Percentiles rank a stretch among this genome's conserved stretches.
Evolutionary conservation across 1,140 invertebrate genomes (phyloP).

Genomic region (Halictus rubicundus): DNA sequence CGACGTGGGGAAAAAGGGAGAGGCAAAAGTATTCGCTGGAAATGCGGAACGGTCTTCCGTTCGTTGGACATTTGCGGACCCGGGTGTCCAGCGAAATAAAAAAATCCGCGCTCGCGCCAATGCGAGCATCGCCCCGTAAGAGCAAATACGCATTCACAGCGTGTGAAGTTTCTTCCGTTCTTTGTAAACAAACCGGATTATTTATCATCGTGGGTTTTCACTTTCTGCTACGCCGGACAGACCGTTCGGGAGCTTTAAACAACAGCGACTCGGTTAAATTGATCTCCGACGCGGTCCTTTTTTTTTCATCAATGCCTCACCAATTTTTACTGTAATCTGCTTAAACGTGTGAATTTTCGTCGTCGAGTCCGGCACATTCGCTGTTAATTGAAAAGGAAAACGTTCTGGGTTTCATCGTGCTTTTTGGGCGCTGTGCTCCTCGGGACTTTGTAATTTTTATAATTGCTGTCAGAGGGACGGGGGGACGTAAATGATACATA

Average conservation of each 20-base stretch:
- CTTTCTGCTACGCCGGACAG: not conserved
- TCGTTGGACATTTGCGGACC: slow-evolving; percentile 25
- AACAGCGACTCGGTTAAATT: too few species aligned
- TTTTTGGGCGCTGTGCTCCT: too few species aligned
- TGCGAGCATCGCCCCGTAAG: not conserved
- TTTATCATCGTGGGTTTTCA: not conserved
- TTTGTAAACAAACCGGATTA: slow-evolving; percentile 20
- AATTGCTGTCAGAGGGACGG: too few species aligned
- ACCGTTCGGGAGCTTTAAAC: too few species aligned
- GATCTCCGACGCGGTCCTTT: too few species aligned
- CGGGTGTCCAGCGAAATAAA: slow-evolving; percentile 13
- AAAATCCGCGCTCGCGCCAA: slow-evolving; percentile 3
- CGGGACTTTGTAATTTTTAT: too few species aligned
- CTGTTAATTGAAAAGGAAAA: too few species aligned
- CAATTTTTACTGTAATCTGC: too few species aligned
- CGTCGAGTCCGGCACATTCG: too few species aligned
- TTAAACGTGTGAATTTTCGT: too few species aligned
- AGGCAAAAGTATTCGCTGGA: slow-evolving; percentile 37
- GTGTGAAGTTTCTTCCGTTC: slow-evolving; percentile 23
- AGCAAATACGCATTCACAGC: slow-evolving; percentile 13
- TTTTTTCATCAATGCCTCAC: not conserved
- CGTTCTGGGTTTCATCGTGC: too few species aligned
- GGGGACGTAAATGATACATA: too few species aligned
- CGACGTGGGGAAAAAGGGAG: not conserved
- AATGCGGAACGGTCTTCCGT: slow-evolving; percentile 41